These are phyloP conservation scores for Gymnosoma rotundatum DNA, from an alignment of 2,888 invertebrate genomes.

Conservation along the genomic window DNA sequence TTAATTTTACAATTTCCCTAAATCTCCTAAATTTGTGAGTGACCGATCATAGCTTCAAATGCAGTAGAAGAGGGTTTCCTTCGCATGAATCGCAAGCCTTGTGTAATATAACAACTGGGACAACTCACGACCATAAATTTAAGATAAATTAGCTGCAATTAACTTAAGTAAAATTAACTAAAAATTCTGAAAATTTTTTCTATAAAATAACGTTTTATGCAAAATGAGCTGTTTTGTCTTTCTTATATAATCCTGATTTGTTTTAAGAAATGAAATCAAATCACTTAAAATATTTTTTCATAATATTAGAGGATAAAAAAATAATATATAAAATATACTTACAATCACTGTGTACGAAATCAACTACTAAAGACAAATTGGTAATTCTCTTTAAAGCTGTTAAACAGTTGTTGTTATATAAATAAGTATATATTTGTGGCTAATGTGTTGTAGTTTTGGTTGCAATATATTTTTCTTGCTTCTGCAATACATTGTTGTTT, in stretches of 20 bases:
- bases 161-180: too few relatives aligned
- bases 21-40: too few relatives aligned
- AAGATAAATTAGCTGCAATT: too few relatives aligned
- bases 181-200: too few relatives aligned
- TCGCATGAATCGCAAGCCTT: too few relatives aligned
- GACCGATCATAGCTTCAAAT: too few relatives aligned
- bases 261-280: background rate
- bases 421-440: constrained; percentile 60
- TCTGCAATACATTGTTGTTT: constrained; percentile 10
- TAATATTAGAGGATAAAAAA: background rate
- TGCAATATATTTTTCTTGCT: constrained; percentile 15
- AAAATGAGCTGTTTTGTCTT: background rate
- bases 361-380: constrained; percentile 24
- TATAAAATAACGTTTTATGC: background rate
- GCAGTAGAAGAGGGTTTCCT: too few relatives aligned
- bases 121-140: too few relatives aligned
- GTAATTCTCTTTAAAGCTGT: constrained; percentile 11
- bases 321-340: background rate
- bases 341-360: constrained; percentile 15
- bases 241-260: background rate
- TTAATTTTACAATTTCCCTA: too few relatives aligned
- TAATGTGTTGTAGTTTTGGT: constrained; percentile 40
- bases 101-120: too few relatives aligned
- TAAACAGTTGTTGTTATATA: constrained; percentile 34
- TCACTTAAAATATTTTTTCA: background rate